Evolutionary conservation across 2,888 invertebrate species (phyloP).

Genomic region (Leptinotarsa haldemani): DNA sequence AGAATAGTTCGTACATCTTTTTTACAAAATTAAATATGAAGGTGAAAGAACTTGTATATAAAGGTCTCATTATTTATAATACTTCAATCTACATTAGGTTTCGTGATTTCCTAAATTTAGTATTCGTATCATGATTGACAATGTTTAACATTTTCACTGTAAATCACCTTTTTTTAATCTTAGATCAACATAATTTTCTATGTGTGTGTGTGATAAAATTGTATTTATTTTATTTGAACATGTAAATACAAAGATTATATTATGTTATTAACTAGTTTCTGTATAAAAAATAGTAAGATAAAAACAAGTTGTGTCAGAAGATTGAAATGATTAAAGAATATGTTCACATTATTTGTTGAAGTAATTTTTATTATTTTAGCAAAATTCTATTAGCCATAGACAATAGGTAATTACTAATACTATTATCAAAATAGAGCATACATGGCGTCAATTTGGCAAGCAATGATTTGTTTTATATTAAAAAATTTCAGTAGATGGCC

Average conservation of each 20-base stretch:
- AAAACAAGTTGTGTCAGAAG: constrained; percentile 28
- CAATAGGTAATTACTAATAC: no score
- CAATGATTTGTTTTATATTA: no score
- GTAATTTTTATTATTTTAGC: background rate
- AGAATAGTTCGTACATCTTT: constrained; percentile 34
- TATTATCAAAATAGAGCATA: no score
- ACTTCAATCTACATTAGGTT: constrained; percentile 4
- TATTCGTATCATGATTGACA: constrained; percentile 20
- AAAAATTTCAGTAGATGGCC: no score
- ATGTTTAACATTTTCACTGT: constrained; percentile 17
- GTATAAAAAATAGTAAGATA: constrained; percentile 44
- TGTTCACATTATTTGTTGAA: constrained; percentile 24
- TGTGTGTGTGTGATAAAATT: constrained; percentile 42
- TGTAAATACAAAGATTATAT: constrained; percentile 44
- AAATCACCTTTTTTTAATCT: constrained; percentile 23
- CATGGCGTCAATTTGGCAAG: no score
- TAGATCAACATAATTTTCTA: constrained; percentile 35
- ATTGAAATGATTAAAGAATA: constrained; percentile 22
- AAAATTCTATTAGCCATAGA: no score
- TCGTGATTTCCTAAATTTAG: constrained; percentile 27
- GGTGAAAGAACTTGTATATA: constrained; percentile 30
- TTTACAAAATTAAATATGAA: constrained; percentile 33
- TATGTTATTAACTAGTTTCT: constrained; percentile 40
- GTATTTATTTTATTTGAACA: constrained; percentile 47
- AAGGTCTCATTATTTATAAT: constrained; percentile 19